phyloP scores from a whole-genome alignment of 1,140 invertebrate species.

The Listronotus oregonensis region DNA sequence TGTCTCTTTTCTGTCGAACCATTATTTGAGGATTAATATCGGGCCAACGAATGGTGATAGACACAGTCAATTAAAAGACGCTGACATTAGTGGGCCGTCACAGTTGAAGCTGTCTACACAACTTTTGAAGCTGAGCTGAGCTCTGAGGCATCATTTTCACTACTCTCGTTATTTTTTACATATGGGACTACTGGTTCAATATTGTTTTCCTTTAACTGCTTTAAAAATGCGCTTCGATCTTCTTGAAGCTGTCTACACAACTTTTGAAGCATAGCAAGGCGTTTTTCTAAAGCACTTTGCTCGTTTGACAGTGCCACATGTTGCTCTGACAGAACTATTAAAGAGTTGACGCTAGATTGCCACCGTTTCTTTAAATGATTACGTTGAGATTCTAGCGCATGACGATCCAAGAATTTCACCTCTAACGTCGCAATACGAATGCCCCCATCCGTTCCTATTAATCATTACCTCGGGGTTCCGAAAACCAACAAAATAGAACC shows the following conservation, averaged over 20 bases:
- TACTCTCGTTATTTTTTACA: slow-evolving; percentile 3
- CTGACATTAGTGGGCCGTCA: too few relatives aligned
- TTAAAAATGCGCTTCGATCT: slow-evolving; percentile 62
- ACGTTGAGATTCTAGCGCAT: slow-evolving; percentile 84
- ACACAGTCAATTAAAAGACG: too few relatives aligned
- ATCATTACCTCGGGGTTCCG: too few relatives aligned
- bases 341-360: slow-evolving; percentile 76
- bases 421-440: too few relatives aligned
- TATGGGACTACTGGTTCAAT: slow-evolving; percentile 56
- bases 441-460: too few relatives aligned
- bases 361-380: slow-evolving; percentile 80
- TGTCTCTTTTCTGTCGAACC: too few relatives aligned
- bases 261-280: slow-evolving; percentile 66
- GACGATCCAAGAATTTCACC: too few relatives aligned
- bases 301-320: slow-evolving; percentile 74
- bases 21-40: too few relatives aligned
- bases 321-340: slow-evolving; percentile 78
- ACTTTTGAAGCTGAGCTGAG: too few relatives aligned
- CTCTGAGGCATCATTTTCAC: neutral
- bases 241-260: slow-evolving; percentile 81
- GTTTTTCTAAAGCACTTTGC: slow-evolving; percentile 60
- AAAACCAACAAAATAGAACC: too few relatives aligned
- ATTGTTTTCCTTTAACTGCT: slow-evolving; percentile 61
- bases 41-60: too few relatives aligned
- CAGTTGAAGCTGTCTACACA: too few relatives aligned